Evolutionary conservation across 1,140 invertebrate species (phyloP).

Genomic region (Zophobas atratus): DNA sequence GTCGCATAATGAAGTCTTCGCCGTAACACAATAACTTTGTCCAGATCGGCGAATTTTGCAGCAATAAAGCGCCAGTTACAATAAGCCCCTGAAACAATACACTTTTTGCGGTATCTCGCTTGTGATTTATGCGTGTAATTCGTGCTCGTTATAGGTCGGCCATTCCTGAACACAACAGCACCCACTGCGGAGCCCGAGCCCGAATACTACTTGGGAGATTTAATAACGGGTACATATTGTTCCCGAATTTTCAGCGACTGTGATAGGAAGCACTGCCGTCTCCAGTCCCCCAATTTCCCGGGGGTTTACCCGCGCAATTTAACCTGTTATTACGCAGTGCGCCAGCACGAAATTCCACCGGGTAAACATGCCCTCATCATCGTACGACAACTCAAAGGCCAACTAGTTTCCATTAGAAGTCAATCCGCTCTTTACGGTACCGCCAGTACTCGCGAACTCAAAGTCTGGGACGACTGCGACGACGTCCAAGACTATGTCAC

Average conservation of each 20-base stretch:
- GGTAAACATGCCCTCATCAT: conserved; percentile 89
- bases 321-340: conserved; percentile 89
- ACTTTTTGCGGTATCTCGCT: conserved; percentile 10
- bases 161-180: conserved; percentile 60
- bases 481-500: conserved; percentile 91
- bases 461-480: conserved; percentile 87
- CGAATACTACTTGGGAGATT: conserved; percentile 84
- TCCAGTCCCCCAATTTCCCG: conserved; percentile 93
- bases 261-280: conserved; percentile 86
- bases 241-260: conserved; percentile 92
- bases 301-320: conserved; percentile 92
- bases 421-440: conserved; percentile 74
- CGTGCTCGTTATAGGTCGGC: conserved; percentile 45
- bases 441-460: conserved; percentile 65
- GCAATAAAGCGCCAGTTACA: conserved; percentile 11
- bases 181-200: conserved; percentile 63
- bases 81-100: conserved; percentile 21
- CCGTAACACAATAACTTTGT: conserved; percentile 13
- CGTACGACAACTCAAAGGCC: conserved; percentile 86
- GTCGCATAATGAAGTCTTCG: not conserved
- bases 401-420: conserved; percentile 85
- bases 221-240: conserved; percentile 91
- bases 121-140: conserved; percentile 38
- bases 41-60: not conserved
- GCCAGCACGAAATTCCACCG: conserved; percentile 82